Base-by-base conservation (phyloP, 1,140 invertebrate species). In the Thrips palmi region DNA sequence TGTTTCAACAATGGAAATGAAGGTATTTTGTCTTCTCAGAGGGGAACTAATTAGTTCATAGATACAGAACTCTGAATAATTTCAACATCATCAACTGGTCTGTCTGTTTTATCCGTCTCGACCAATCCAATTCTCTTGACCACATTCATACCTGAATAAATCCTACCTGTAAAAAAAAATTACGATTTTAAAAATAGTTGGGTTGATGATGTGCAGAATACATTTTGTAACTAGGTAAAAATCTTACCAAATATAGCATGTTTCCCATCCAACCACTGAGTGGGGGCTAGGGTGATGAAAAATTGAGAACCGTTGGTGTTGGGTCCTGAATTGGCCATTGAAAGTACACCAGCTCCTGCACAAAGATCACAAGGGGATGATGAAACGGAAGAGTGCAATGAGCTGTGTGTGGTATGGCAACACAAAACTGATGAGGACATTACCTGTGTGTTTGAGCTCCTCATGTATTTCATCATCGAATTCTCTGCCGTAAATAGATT, bases 251-350 rank as follows among this genome's bases (percentile, higher is more conserved):
- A 97, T 54, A 97, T 93, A 6, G 89, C 70, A 58, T 98, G 92
- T 59, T 97, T 96, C 23, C 87, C 83, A 68, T 98, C 93, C 5
- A 98, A 62, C 89, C 92, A 97, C 48, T 96, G 89, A 4, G 91
- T 93, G 4, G 93, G 91, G 0, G 81, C 89, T 41, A 98, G 58
- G 1, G 92, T 97, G 17, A 98, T 89, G 51, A 97, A 98, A 66
- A 98, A 98, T 55, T 98, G 94, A 30, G 88, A 94, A 17, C 92
- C 92, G 63, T 98, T 98, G 12, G 86, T 85, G 52, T 97, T 74
- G 2, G 89, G 88, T 1, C 94, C 93, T 37, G 85, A 83, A 67
- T 97, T 97, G 17, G 80, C 80, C 79, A 84, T 84, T 14, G 77
- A 81, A 23, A 83, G 47, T 40, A 84, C 73, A 24, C 80, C 80